Conservation (phyloP, 2,888 invertebrate genomes). For the Nezara viridula region DNA sequence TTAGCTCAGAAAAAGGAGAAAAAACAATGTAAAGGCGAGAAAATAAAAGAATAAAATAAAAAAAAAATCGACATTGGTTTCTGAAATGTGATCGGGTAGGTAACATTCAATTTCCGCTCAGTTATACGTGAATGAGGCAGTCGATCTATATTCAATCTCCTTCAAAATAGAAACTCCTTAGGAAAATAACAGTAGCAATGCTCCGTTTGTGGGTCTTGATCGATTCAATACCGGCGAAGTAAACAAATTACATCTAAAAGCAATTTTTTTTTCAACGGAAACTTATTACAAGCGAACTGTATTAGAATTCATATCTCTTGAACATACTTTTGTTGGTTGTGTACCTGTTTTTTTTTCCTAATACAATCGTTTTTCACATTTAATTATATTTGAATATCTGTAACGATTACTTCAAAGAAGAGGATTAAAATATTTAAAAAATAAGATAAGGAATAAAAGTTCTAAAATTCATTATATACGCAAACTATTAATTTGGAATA, state of each 20-base stretch:
- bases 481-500: too few species aligned
- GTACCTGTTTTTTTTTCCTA: too few species aligned
- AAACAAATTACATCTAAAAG: slow-evolving; percentile 2
- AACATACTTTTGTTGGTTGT: not conserved
- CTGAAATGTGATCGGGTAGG: slow-evolving; percentile 41
- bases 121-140: slow-evolving; percentile 41
- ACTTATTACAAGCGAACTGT: not conserved
- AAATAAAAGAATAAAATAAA: slow-evolving; percentile 17
- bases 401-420: too few species aligned
- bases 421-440: too few species aligned
- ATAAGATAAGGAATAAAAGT: too few species aligned
- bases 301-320: not conserved
- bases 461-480: too few species aligned
- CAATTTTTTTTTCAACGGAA: not conserved
- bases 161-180: slow-evolving; percentile 48
- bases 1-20: slow-evolving; percentile 36
- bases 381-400: too few species aligned
- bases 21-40: slow-evolving; percentile 49
- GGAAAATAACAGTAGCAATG: slow-evolving; percentile 23
- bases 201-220: not conserved
- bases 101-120: slow-evolving; percentile 50
- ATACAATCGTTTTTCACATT: too few species aligned
- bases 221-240: not conserved
- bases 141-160: slow-evolving; percentile 27
- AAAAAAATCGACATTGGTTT: slow-evolving; percentile 53